These are phyloP conservation scores for Pycnonotus jocosus DNA, from an alignment of 2,113 vertebrate genomes.

Conservation along the genomic window DNA sequence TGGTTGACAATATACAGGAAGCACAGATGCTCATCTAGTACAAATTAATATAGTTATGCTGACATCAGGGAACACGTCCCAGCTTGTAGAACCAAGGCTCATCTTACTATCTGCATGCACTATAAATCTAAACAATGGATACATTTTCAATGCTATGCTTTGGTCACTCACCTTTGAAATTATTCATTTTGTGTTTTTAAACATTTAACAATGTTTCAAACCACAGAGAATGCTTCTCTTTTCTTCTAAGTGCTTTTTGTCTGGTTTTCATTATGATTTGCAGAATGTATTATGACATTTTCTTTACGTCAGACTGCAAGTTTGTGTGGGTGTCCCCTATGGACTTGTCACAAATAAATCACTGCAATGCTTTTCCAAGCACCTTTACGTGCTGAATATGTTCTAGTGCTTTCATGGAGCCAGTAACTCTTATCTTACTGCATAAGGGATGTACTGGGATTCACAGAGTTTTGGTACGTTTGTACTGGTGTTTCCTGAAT, in stretches of 20 bases:
- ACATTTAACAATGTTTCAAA: neutral
- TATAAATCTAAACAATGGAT: neutral
- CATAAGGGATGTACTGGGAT: neutral
- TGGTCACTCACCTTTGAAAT: neutral
- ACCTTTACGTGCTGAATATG: neutral
- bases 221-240: neutral
- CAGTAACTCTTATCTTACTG: neutral
- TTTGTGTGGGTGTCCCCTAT: neutral
- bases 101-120: neutral
- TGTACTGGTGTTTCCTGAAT: neutral
- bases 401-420: neutral
- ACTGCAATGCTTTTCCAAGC: neutral
- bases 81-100: neutral
- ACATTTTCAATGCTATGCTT: neutral
- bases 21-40: neutral
- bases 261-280: neutral
- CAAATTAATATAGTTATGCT: neutral
- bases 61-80: neutral
- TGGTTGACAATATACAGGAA: neutral
- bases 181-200: neutral
- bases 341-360: conserved; percentile 11
- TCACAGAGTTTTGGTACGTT: neutral
- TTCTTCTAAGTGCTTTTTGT: neutral
- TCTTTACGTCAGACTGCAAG: neutral
- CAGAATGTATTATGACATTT: neutral